A percentile compares a stretch with the other conserved stretches of the same genome.
Evolutionary conservation across 1,140 invertebrate genomes (phyloP).

Genomic region (Stegodyphus mimosarum): DNA sequence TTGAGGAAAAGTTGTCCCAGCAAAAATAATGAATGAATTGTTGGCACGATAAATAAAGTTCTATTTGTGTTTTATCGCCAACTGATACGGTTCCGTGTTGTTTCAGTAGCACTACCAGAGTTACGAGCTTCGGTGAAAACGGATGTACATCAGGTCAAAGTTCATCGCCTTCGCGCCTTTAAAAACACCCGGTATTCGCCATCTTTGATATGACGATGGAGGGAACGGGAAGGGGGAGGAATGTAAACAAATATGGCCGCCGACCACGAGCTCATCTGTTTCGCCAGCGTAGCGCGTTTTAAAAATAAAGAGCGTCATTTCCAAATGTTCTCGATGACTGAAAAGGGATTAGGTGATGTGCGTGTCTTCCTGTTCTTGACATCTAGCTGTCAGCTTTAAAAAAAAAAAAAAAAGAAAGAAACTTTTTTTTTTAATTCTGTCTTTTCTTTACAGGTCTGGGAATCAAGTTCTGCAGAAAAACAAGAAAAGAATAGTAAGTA

Average conservation of each 20-base stretch:
- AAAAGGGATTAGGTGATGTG: constrained; percentile 38
- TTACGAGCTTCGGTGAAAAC: constrained; percentile 12
- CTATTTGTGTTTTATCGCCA: constrained; percentile 52
- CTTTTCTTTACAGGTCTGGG: too few relatives aligned
- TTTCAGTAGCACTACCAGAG: constrained; percentile 1
- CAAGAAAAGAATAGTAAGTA: too few relatives aligned
- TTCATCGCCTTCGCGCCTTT: constrained; percentile 37
- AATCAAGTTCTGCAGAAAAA: too few relatives aligned
- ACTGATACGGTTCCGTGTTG: constrained; percentile 27
- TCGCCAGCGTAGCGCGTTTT: constrained; percentile 2
- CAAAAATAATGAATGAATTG: constrained; percentile 48
- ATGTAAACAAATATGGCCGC: constrained; percentile 54
- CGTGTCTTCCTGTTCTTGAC: constrained; percentile 33
- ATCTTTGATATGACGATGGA: constrained; percentile 31
- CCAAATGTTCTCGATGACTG: constrained; percentile 46
- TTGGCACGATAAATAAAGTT: constrained; percentile 47
- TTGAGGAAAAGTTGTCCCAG: constrained; percentile 10
- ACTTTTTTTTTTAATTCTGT: too few relatives aligned
- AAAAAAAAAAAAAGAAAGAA: too few relatives aligned
- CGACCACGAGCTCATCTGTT: constrained; percentile 31
- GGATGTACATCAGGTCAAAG: constrained; percentile 34
- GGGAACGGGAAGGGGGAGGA: constrained; percentile 5
- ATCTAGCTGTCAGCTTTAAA: constrained; percentile 2
- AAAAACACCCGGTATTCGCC: constrained; percentile 21
- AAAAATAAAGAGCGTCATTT: constrained; percentile 44